Evolutionary conservation across 2,113 vertebrate genomes (phyloP), one percentile per base, ranked within the genome.

Genomic region (Nettapus auritus): DNA sequence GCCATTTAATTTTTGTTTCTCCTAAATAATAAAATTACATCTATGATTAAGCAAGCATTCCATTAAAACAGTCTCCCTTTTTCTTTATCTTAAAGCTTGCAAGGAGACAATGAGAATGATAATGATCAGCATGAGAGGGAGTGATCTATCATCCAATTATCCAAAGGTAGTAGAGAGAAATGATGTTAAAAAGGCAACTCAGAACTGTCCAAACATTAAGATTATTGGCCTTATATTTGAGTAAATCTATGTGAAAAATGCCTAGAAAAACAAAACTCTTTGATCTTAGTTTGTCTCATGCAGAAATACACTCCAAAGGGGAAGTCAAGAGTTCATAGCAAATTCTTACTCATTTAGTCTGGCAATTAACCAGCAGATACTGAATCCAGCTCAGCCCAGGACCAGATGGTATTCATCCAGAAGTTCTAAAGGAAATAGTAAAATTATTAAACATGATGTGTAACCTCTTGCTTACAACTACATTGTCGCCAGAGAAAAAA

Each of bases 351-450:
- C 82, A 89, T 90, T 86, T 88, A 53, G 52, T 88, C 82, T 90
- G 77, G 64, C 76, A 88, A 88, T 95, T 77, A 88, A 91, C 85
- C 82, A 81, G 82, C 94, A 96, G 90, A 95, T 3, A 2, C 60
- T 83, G 82, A 95, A 94, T 86, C 33, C 12, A 95, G 81, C 83
- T 92, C 81, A 93, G 86, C 31, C 64, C 62, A 66, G 84, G 53
- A 93, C 81, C 93, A 90, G 89, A 92, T 87, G 86, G 74, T 84
- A 60, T 95, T 92, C 48, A 75, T 94, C 93, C 93, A 95, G 94
- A 68, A 92, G 36, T 93, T 94, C 74, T 82, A 94, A 96, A 95
- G 91, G 93, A 95, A 95, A 94, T 40, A 93, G 83, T 95, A 71
- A 82, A 95, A 90, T 93, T 96, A 94, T 93, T 90, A 92, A 93